A percentile compares a stretch with the other conserved stretches of the same genome.
Evolutionary conservation across 2,797 vertebrate species (phyloP).

Genomic region (Acanthornis magna): DNA sequence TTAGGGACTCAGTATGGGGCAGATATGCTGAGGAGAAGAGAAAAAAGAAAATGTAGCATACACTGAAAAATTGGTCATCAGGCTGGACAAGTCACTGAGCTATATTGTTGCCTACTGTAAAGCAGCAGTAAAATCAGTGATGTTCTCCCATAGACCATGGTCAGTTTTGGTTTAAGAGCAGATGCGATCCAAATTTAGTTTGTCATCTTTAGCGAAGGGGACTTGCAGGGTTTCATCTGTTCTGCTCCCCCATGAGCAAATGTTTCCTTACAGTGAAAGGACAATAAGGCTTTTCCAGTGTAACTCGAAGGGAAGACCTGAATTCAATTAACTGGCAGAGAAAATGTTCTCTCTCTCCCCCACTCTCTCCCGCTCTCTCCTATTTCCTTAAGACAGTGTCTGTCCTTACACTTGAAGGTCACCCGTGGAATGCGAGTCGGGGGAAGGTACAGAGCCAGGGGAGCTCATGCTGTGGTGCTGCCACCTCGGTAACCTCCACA

Average conservation of each 20-base stretch:
- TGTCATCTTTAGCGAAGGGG: neutral
- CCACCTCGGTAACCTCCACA: neutral
- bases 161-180: neutral
- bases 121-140: neutral
- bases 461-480: neutral
- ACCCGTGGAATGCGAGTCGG: neutral
- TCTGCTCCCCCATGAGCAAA: neutral
- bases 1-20: constrained; percentile 25
- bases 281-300: constrained; percentile 26
- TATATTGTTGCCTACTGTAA: neutral
- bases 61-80: neutral
- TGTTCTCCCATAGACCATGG: rapidly evolving
- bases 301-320: constrained; percentile 19
- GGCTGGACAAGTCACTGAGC: neutral
- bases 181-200: neutral
- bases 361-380: neutral
- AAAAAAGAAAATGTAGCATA: neutral
- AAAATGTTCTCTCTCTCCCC: constrained; percentile 13
- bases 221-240: neutral
- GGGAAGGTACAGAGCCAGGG: neutral
- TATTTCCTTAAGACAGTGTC: neutral
- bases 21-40: neutral
- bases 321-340: constrained; percentile 46
- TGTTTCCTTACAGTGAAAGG: neutral
- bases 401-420: constrained; percentile 51